Percentiles rank a stretch among this genome's conserved stretches.
These are phyloP conservation scores for Pseudochirops cupreus DNA, from an alignment of 2,797 vertebrate genomes.

Conservation along the genomic window DNA sequence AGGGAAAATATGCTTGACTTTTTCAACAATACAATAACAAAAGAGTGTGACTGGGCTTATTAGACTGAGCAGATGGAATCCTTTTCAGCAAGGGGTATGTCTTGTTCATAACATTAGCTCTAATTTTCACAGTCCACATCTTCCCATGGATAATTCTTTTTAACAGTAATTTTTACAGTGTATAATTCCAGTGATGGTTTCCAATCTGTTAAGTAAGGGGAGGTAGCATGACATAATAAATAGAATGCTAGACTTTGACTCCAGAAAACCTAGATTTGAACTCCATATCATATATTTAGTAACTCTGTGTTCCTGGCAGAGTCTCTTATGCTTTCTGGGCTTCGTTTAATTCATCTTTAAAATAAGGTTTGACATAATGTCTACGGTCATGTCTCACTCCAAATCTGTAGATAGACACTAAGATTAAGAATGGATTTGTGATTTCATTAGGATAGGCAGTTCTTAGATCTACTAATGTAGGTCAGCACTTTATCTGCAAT, in stretches of 20 bases:
- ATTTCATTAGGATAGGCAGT: background rate
- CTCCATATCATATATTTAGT: background rate
- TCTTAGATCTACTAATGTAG: background rate
- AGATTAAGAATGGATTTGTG: background rate
- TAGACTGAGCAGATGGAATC: constrained; percentile 49
- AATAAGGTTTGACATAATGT: background rate
- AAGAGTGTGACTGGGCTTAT: constrained; percentile 35
- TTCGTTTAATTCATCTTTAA: background rate
- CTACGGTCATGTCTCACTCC: background rate
- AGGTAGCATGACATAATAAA: background rate
- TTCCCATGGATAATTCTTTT: constrained; percentile 26
- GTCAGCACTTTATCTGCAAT: background rate
- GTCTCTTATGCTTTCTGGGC: background rate
- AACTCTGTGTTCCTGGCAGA: background rate
- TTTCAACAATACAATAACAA: background rate
- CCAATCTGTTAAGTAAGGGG: background rate
- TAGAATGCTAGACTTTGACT: background rate
- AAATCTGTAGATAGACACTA: background rate
- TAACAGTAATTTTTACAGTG: constrained; percentile 27
- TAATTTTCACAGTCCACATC: background rate
- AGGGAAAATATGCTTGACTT: constrained; percentile 37
- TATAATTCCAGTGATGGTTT: background rate
- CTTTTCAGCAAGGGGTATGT: background rate
- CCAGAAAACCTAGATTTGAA: constrained; percentile 9
- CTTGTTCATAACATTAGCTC: constrained; percentile 2